A percentile compares a stretch with the other conserved stretches of the same genome.
Evolutionary conservation across 1,140 invertebrate species (phyloP).

Genomic region (Leptinotarsa lineolata): DNA sequence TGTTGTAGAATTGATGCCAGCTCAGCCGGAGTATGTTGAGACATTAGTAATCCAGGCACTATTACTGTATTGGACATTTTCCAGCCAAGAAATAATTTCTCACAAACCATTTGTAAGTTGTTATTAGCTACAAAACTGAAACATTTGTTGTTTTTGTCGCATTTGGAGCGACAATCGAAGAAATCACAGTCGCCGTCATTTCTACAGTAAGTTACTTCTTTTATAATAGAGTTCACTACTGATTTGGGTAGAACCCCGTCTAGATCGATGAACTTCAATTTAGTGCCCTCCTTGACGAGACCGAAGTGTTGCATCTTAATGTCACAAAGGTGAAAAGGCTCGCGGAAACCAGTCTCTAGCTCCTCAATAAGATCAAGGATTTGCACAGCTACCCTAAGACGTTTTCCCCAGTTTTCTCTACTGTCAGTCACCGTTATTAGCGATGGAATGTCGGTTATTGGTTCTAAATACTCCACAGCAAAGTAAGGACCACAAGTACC

Average conservation of each 20-base stretch:
- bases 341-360: conserved; percentile 61
- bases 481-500: conserved; percentile 67
- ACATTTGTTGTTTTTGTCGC: conserved; percentile 61
- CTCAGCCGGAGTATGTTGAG: conserved; percentile 61
- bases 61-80: conserved; percentile 63
- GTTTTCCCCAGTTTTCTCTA: conserved; percentile 58
- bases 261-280: conserved; percentile 65
- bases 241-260: conserved; percentile 61
- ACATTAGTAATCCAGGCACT: conserved; percentile 65
- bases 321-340: conserved; percentile 69
- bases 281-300: conserved; percentile 58
- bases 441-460: conserved; percentile 52
- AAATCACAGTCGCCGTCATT: conserved; percentile 67
- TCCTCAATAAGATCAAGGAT: conserved; percentile 66
- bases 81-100: conserved; percentile 68
- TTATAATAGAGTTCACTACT: conserved; percentile 56
- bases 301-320: conserved; percentile 72
- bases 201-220: conserved; percentile 57
- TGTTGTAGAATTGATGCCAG: conserved; percentile 61
- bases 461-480: conserved; percentile 65
- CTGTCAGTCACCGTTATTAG: conserved; percentile 54
- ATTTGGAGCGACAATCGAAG: conserved; percentile 67
- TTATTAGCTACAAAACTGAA: conserved; percentile 62
- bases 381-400: conserved; percentile 62
- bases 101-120: conserved; percentile 68